phyloP scores from a whole-genome alignment of 2,113 vertebrate species.

The Hylia prasina region DNA sequence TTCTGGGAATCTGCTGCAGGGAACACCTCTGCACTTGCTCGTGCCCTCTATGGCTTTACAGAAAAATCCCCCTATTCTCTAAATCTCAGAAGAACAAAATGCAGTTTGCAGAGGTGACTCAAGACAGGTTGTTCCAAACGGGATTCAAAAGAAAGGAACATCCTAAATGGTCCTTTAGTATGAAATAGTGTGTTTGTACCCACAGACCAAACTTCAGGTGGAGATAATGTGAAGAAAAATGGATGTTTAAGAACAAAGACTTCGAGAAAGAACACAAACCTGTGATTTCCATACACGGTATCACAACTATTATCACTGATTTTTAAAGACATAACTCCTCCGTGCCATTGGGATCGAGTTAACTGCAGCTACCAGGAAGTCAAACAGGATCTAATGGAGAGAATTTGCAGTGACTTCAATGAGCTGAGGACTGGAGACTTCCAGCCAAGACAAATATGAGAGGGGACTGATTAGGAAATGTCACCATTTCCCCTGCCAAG shows the following conservation, averaged over 20 bases:
- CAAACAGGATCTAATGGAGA: constrained; percentile 66
- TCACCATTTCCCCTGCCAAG: constrained; percentile 64
- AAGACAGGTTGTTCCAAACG: neutral
- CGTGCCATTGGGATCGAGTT: neutral
- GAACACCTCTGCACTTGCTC: neutral
- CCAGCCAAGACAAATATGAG: constrained; percentile 78
- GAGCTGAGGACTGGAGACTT: constrained; percentile 65
- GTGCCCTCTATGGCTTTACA: accelerated
- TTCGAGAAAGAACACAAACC: neutral
- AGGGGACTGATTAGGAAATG: constrained; percentile 71
- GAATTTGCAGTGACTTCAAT: constrained; percentile 73
- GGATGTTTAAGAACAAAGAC: neutral
- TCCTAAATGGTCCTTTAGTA: neutral
- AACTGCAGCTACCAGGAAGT: constrained; percentile 72
- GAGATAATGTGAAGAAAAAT: neutral
- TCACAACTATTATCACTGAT: neutral
- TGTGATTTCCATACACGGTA: neutral
- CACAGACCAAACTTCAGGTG: neutral
- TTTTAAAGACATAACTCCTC: neutral
- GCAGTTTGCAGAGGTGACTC: neutral
- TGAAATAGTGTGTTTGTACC: neutral
- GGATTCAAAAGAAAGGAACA: neutral
- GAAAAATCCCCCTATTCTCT: neutral
- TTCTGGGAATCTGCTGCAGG: neutral
- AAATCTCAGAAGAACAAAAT: neutral